Evolutionary conservation across 2,797 vertebrate species (phyloP).

Genomic region (Chrysocyon brachyurus): DNA sequence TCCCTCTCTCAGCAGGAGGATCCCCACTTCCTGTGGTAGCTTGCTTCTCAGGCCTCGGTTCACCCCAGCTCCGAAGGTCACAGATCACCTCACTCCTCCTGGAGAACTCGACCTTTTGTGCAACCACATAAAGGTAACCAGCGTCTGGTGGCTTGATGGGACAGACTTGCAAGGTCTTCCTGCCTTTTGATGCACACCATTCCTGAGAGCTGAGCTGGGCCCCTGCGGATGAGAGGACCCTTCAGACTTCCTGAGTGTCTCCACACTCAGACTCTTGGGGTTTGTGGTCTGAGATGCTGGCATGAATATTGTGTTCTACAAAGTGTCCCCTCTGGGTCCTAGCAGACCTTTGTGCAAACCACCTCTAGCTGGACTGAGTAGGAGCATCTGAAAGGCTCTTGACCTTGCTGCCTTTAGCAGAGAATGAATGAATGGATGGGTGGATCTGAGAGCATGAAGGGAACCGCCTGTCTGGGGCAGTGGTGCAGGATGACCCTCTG

Average conservation of each 20-base stretch:
- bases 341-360: slow-evolving; percentile 27
- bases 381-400: slow-evolving; percentile 17
- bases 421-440: background rate
- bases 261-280: slow-evolving; percentile 69
- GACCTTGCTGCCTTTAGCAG: background rate
- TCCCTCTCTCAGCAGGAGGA: background rate
- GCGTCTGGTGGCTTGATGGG: slow-evolving; percentile 75
- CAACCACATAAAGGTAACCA: slow-evolving; percentile 77
- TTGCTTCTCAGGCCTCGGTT: background rate
- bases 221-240: slow-evolving; percentile 64
- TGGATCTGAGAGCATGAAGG: background rate
- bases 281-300: slow-evolving; percentile 73
- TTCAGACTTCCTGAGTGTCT: slow-evolving; percentile 79
- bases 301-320: slow-evolving; percentile 56
- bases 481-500: background rate
- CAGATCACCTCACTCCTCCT: slow-evolving; percentile 41
- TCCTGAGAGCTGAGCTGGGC: slow-evolving; percentile 71
- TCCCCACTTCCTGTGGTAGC: slow-evolving; percentile 44
- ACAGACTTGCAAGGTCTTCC: slow-evolving; percentile 75
- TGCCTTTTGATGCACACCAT: slow-evolving; percentile 78
- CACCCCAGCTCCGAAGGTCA: background rate
- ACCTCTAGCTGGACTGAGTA: background rate
- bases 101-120: slow-evolving; percentile 55
- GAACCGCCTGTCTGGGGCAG: accelerated
- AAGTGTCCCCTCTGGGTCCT: slow-evolving; percentile 35